Percentiles rank a stretch among this genome's conserved stretches.
These are phyloP conservation scores for Caenorhabditis sinica DNA, from an alignment of 2,888 invertebrate genomes.

Conservation along the genomic window DNA sequence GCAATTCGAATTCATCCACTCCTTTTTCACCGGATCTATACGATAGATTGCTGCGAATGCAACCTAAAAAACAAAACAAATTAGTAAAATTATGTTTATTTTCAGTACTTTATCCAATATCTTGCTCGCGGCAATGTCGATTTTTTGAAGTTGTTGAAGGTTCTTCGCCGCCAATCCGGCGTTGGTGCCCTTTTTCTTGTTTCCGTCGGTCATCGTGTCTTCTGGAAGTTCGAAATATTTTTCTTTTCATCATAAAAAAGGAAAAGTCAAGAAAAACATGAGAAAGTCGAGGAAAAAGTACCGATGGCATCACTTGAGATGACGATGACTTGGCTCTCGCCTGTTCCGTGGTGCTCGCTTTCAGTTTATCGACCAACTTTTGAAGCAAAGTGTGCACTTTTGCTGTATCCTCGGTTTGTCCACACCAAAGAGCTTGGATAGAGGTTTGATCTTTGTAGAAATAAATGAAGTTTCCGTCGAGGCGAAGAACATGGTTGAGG, in stretches of 20 bases:
- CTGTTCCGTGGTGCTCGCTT: conserved; percentile 58
- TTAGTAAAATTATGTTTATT: background rate
- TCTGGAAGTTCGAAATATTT: too few relatives aligned
- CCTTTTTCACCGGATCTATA: conserved; percentile 67
- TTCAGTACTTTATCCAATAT: conserved; percentile 75
- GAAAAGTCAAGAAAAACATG: too few relatives aligned
- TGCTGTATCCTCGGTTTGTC: conserved; percentile 65
- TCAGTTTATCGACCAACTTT: conserved; percentile 65
- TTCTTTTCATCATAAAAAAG: too few relatives aligned
- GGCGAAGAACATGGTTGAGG: conserved; percentile 67
- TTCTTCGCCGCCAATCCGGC: conserved; percentile 69
- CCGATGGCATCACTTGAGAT: too few relatives aligned
- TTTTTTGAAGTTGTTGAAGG: conserved; percentile 74
- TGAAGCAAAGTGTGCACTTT: conserved; percentile 63
- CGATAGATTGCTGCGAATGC: conserved; percentile 77
- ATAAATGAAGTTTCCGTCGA: conserved; percentile 76
- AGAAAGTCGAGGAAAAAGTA: too few relatives aligned
- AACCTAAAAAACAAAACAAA: conserved; percentile 65
- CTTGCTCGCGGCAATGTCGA: conserved; percentile 77
- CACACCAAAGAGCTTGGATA: conserved; percentile 78
- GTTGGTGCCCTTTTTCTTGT: conserved; percentile 35
- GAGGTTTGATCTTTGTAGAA: conserved; percentile 72
- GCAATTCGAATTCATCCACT: conserved; percentile 78
- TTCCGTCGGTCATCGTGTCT: conserved; percentile 21
- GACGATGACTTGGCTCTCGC: conserved; percentile 18